Evolutionary conservation across 2,113 vertebrate genomes (phyloP).

Genomic region (Calyptomena viridis): DNA sequence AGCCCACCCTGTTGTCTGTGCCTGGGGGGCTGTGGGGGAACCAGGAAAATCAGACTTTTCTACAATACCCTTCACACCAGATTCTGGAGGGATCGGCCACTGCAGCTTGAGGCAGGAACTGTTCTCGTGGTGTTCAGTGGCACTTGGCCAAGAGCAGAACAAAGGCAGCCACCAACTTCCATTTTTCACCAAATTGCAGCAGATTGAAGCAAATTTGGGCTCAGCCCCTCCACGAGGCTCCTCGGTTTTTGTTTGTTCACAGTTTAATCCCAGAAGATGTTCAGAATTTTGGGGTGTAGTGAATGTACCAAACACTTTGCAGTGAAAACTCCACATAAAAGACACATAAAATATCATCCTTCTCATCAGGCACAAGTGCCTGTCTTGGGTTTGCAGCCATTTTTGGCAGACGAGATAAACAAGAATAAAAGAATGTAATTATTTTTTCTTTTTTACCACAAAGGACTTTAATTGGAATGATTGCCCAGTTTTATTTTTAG

Average conservation of each 20-base stretch:
- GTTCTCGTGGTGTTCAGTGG: background rate
- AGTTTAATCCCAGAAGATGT: background rate
- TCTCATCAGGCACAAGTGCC: background rate
- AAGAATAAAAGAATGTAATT: background rate
- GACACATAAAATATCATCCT: background rate
- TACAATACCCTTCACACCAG: background rate
- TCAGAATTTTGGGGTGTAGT: background rate
- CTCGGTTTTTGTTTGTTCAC: background rate
- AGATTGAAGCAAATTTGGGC: background rate
- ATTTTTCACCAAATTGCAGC: background rate
- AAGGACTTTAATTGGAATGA: background rate
- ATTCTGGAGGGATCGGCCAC: background rate
- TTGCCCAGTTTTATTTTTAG: background rate
- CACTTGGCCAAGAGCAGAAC: constrained; percentile 39
- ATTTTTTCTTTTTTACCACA: background rate
- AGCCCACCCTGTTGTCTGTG: background rate
- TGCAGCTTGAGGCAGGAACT: background rate
- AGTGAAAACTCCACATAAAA: background rate
- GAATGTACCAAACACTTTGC: background rate
- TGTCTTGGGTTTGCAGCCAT: background rate
- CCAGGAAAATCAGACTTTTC: background rate
- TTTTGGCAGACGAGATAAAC: background rate
- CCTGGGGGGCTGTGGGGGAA: background rate
- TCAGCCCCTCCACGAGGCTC: background rate
- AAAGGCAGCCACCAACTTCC: constrained; percentile 17